Evolutionary conservation across 2,797 vertebrate genomes (phyloP), one percentile per base, ranked within the genome.

Genomic region (Pampus argenteus): DNA sequence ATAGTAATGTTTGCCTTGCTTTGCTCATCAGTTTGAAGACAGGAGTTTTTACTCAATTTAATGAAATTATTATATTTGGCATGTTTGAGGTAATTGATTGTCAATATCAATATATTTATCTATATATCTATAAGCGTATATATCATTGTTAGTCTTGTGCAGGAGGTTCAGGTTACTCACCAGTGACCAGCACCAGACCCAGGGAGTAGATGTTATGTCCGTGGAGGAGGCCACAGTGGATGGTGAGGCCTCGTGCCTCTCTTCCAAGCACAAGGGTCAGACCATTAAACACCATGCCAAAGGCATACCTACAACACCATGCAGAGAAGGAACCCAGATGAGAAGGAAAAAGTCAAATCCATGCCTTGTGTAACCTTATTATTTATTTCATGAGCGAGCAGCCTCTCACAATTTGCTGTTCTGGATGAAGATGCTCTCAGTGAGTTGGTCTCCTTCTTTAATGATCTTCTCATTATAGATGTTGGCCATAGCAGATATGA

Each of bases 391-490:
- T 0, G 0, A 29, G 20, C 9, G 17, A 20, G 9, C 29, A 0
- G 9, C 17, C 2, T 3, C 91, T 83, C 66, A 94, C 67, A 99
- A 91, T 88, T 97, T 98, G 82, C 96, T 98, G 91, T 98, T 99
- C 94, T 99, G 98, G 4, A 94, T 95, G 85, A 98, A 99, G 91
- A 99, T 99, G 91, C 95, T 99, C 92, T 99, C 97, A 0, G 88
- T 89, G 22, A 95, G 90, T 86, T 97, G 97, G 77, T 96, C 94
- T 9, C 95, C 96, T 45, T 98, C 98, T 83, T 99, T 99, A 50
- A 99, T 73, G 86, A 99, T 99, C 95, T 99, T 99, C 88, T 99
- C 98, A 1, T 97, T 99, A 92, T 99, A 99, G 88, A 99, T 98
- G 91, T 99, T 99, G 86, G 98, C 98, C 93, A 98, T 89, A 28